Evolutionary conservation across 2,888 invertebrate species (phyloP), one percentile per base, ranked within the genome.

Genomic region (Hirtodrosophila cameraria): DNA sequence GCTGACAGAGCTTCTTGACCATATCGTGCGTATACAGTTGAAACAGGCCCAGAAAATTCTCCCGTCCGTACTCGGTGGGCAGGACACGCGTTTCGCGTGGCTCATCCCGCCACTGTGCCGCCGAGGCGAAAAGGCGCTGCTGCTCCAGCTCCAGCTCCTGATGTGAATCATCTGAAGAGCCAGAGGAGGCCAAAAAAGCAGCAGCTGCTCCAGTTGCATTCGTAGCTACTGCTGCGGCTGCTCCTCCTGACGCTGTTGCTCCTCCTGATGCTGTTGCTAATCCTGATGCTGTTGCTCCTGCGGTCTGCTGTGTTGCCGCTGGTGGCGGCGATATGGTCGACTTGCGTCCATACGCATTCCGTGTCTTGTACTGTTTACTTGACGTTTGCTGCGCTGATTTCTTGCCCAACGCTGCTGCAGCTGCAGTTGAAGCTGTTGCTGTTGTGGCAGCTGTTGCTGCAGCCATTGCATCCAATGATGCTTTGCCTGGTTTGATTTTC

Each of bases 11-110:
- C 45, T 86, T 84, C 31, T 87, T 79, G 5, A 88, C 72, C 52
- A 86, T 66, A 6, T 88, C 89, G 1, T 86, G 84, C 0, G 90
- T 90, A 42, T 84, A 90, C 1, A 91, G 76, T 9, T 83, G 79
- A 35, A 91, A 90, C 0, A 89, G 25, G 0, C 83, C 66, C 25
- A 91, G 77, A 60, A 91, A 91, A 52, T 72, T 58, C 64, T 90
- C 90, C 41, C 89, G 88, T 0, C 87, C 87, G 39, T 89, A 88
- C 31, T 89, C 89, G 0, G 65, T 58, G 4, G 89, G 81, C 35
- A 61, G 35, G 1, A 74, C 71, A 13, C 83, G 86, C 0, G 55
- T 66, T 31, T 88, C 87, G 3, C 78, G 64, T 0, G 88, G 86
- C 42, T 88, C 89, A 16, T 88, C 87, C 0, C 88, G 81, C 65